Evolutionary conservation across 1,140 invertebrate species (phyloP).

Genomic region (Ephestia elutella): DNA sequence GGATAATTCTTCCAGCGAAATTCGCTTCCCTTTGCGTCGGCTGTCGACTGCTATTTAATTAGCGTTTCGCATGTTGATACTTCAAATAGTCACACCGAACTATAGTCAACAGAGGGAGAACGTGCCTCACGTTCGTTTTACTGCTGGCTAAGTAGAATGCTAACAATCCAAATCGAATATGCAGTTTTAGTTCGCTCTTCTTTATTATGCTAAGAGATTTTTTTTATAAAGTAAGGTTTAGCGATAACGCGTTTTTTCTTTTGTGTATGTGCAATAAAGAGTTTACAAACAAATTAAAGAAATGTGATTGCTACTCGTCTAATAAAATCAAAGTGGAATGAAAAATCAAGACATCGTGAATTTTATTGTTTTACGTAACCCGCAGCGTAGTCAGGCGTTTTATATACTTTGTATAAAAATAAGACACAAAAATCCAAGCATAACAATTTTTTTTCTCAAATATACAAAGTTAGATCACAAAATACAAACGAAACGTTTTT

Average conservation of each 20-base stretch:
- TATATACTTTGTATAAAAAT: too few species aligned
- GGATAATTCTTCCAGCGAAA: conserved; percentile 4
- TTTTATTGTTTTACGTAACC: too few species aligned
- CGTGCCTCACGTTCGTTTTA: not conserved
- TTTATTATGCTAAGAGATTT: not conserved
- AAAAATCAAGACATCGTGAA: too few species aligned
- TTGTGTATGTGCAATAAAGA: too few species aligned
- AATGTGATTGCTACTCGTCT: too few species aligned
- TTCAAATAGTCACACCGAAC: conserved; percentile 7
- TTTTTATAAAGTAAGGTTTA: not conserved
- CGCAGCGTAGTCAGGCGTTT: too few species aligned
- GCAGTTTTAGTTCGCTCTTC: not conserved
- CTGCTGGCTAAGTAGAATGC: not conserved
- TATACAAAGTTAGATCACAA: too few species aligned
- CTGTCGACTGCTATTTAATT: conserved; percentile 3
- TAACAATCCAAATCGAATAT: conserved; percentile 1
- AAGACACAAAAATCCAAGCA: too few species aligned
- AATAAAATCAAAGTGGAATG: too few species aligned
- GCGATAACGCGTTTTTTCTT: not conserved
- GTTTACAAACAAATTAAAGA: too few species aligned
- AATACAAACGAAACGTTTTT: too few species aligned
- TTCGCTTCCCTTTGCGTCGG: conserved; percentile 1
- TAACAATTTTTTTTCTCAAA: too few species aligned
- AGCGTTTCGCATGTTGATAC: conserved; percentile 1
- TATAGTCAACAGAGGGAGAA: conserved; percentile 5